These are phyloP conservation scores for Tolmerus cingulatus DNA, from an alignment of 2,888 invertebrate genomes.

Conservation along the genomic window DNA sequence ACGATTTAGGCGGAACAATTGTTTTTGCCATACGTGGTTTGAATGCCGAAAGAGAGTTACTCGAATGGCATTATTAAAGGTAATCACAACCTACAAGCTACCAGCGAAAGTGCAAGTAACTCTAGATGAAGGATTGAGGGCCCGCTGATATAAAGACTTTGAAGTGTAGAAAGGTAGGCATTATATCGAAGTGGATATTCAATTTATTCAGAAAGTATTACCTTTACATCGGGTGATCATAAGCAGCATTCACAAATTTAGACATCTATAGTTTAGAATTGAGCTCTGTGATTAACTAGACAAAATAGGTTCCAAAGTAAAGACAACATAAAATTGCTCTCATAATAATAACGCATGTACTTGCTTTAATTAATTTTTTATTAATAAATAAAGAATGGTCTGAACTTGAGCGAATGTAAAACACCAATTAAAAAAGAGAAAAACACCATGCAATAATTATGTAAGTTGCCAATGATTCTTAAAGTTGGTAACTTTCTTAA, in stretches of 20 bases:
- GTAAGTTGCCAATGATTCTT: neutral
- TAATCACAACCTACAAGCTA: neutral
- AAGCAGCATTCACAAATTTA: neutral
- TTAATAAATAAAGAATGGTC: neutral
- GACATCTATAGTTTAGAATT: neutral
- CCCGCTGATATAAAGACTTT: neutral
- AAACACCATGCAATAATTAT: neutral
- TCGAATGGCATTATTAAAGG: neutral
- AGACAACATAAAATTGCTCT: neutral
- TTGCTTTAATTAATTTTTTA: neutral
- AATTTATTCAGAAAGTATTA: neutral
- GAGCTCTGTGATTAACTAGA: neutral
- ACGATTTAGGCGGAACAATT: neutral
- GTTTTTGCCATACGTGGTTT: neutral
- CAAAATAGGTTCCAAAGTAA: neutral
- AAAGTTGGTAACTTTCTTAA: neutral
- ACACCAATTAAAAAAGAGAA: neutral
- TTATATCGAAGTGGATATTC: neutral
- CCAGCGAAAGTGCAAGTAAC: neutral
- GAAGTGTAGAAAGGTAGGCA: neutral
- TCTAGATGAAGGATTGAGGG: neutral
- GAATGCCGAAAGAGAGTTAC: neutral
- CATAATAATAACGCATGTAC: neutral
- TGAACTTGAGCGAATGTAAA: neutral
- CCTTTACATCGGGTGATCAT: neutral